Evolutionary conservation across 2,888 invertebrate species (phyloP), one percentile per base, ranked within the genome.

Genomic region (Drosophila rellima): DNA sequence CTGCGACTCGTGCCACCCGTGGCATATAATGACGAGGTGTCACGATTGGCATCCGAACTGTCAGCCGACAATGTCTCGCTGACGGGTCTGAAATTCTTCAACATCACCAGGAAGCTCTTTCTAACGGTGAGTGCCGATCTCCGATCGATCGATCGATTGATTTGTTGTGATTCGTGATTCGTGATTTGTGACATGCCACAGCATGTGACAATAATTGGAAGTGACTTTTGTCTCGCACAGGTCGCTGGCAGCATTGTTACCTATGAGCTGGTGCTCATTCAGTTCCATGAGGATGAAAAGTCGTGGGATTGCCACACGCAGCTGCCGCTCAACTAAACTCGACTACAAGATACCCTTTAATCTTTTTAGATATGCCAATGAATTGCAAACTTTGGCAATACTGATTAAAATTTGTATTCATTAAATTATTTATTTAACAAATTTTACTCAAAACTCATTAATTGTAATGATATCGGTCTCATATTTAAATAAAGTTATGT

Each of bases 241-340:
- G 93, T 94, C 39, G 94, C 94, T 40, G 94, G 94, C 20, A 94
- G 94, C 1, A 94, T 94, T 69, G 93, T 94, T 23, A 94, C 94
- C 1, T 94, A 94, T 70, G 94, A 94, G 88, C 89, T 94, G 56
- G 94, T 94, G 17, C 88, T 94, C 50, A 93, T 94, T 40, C 94
- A 94, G 78, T 94, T 94, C 72, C 94, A 94, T 62, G 92, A 93
- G 61, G 93, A 91, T 70, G 78, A 91, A 51, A 88, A 90, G 35
- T 60, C 81, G 33, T 91, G 89, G 89, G 54, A 86, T 62, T 92
- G 91, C 66, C 80, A 80, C 18, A 51, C 51, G 20, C 65, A 75
- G 50, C 33, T 45, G 35, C 26, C 35, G 17, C 26, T 11, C n/a
- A 62, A 67, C 40, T 63, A 10, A 31, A 26, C 17, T 2, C 15